Conservation (phyloP, 2,797 vertebrate genomes). For the Lophotriccus pileatus region DNA sequence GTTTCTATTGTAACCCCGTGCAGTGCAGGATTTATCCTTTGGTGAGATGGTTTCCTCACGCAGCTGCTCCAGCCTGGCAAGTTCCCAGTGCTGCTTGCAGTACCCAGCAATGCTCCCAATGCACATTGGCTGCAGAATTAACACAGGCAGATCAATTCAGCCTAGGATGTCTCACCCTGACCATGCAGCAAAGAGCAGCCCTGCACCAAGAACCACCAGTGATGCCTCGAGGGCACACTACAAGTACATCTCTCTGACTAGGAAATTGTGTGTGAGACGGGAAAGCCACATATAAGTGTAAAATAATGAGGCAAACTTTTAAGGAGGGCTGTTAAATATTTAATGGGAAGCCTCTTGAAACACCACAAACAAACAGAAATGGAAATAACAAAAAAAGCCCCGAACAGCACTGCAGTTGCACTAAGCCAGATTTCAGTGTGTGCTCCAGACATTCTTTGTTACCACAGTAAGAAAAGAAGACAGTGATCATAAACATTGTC, state of each 20-base stretch:
- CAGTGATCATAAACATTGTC: neutral
- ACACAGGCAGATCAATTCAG: neutral
- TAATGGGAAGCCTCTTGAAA: neutral
- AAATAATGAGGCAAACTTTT: neutral
- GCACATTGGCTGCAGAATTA: neutral
- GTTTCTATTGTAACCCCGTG: neutral
- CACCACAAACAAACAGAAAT: neutral
- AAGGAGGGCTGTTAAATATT: neutral
- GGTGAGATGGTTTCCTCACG: neutral
- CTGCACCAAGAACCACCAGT: neutral
- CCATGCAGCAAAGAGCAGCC: neutral
- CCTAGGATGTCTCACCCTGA: accelerated
- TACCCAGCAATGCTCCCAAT: neutral
- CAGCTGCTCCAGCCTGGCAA: neutral
- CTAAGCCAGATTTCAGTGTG: neutral
- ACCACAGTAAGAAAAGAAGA: neutral
- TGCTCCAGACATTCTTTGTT: neutral
- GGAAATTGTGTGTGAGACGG: neutral
- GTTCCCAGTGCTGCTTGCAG: neutral
- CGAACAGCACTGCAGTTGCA: neutral
- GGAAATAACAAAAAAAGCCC: neutral
- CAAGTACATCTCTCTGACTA: neutral
- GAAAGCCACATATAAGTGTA: neutral
- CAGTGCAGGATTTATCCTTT: neutral
- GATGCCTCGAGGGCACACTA: neutral